Percentiles rank a stretch among this genome's conserved stretches.
These are phyloP conservation scores for Pollimyrus isidori DNA, from an alignment of 2,113 vertebrate genomes.

Conservation along the genomic window DNA sequence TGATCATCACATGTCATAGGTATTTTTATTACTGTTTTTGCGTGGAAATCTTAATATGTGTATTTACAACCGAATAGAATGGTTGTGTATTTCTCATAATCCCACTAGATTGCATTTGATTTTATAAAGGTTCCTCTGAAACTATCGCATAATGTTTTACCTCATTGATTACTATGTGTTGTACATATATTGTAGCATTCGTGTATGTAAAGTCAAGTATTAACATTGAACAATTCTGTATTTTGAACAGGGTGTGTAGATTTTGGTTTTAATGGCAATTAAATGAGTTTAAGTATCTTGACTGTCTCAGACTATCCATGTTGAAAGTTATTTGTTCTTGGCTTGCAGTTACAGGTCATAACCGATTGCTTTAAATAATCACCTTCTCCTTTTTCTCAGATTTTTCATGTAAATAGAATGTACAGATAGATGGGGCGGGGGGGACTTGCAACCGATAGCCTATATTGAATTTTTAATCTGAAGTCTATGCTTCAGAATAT, in stretches of 20 bases:
- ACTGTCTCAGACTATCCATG: neutral
- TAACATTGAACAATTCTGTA: neutral
- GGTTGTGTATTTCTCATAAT: neutral
- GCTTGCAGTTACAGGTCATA: neutral
- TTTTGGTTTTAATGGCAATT: neutral
- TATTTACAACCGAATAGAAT: neutral
- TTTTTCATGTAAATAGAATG: neutral
- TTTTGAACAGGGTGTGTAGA: conserved; percentile 1
- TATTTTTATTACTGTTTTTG: neutral
- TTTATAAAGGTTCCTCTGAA: neutral
- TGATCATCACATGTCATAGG: neutral
- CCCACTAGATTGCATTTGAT: neutral
- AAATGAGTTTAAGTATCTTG: neutral
- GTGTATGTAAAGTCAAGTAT: neutral
- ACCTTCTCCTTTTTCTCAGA: neutral
- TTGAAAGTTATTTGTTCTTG: neutral
- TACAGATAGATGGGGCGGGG: neutral
- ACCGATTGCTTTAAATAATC: neutral
- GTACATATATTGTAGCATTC: neutral
- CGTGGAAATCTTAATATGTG: neutral
- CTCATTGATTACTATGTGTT: neutral
- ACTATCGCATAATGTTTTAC: neutral
- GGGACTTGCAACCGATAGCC: neutral
- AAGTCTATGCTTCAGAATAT: neutral
- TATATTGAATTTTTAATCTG: neutral